These are phyloP conservation scores for Drosophila borborema DNA, from an alignment of 2,888 invertebrate species.

Conservation along the genomic window DNA sequence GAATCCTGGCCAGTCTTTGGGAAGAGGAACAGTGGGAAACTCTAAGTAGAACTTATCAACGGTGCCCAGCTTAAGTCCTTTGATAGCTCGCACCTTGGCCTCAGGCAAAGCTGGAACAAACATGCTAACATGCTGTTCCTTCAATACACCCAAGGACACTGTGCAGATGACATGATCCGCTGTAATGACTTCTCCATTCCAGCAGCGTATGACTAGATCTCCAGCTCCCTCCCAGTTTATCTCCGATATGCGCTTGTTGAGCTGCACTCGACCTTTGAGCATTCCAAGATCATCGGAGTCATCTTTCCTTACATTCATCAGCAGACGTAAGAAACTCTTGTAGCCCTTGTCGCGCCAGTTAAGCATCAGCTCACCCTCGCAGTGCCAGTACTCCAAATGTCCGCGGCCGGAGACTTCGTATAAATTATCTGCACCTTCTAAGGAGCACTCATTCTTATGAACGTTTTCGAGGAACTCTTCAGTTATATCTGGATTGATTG, in stretches of 20 bases:
- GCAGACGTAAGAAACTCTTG: conserved; percentile 88
- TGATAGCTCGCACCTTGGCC: conserved; percentile 85
- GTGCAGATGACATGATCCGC: conserved; percentile 88
- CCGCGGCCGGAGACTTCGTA: conserved; percentile 89
- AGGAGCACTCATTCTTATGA: conserved; percentile 85
- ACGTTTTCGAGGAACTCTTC: conserved; percentile 87
- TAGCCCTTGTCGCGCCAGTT: conserved; percentile 92
- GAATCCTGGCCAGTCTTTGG: conserved; percentile 85
- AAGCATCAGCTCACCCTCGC: conserved; percentile 89
- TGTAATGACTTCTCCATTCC: conserved; percentile 83
- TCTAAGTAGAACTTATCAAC: conserved; percentile 88
- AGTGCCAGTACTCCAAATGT: conserved; percentile 88
- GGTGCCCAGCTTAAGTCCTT: conserved; percentile 87
- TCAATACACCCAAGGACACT: conserved; percentile 87
- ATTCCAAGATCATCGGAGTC: conserved; percentile 65
- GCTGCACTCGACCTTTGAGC: conserved; percentile 76
- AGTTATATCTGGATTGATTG: conserved; percentile 83
- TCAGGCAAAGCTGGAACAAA: conserved; percentile 86
- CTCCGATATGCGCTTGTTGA: conserved; percentile 72
- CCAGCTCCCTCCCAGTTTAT: conserved; percentile 69
- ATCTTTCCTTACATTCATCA: conserved; percentile 85
- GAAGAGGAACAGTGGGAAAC: conserved; percentile 87
- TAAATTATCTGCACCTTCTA: conserved; percentile 88
- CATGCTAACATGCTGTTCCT: conserved; percentile 82
- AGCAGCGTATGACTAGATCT: conserved; percentile 62